Base-by-base conservation (phyloP, 64 coral and sea anemone species). In the Montipora capricornis region DNA sequence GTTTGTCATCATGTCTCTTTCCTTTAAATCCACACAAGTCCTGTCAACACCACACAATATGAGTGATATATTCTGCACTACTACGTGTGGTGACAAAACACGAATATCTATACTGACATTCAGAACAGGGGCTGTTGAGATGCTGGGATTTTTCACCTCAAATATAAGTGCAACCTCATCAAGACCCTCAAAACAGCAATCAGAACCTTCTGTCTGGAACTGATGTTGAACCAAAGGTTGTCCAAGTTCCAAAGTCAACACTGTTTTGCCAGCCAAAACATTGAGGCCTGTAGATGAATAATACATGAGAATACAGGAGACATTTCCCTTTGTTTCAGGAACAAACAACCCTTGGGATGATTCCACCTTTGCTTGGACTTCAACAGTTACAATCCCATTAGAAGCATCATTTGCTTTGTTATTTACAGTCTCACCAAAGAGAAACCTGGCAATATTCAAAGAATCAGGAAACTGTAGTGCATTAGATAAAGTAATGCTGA, bases 101-200 rank as follows among this genome's bases (percentile, higher is more conserved):
- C 7, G 8, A 22, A 88, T 67, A 44, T 74, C 20, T 3, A 89
- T 55, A 47, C 24, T 93, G 14, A 96, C 13, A 80, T 90, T 93
- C 1, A 49, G 52, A 74, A 82, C 95, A 73, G 81, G 15, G 69
- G 61, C 75, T 53, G 82, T 88, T 5, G 95, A 71, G 90, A 51
- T 68, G 15, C 80, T 20, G 74, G 95, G 95, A 87, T 96, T 96
- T 11, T 80, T 78, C 10, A 93, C 64, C 71, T 80, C 57, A 50
- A 90, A 96, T 12, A 45, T 68, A n/a, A 93, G 79, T 8, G 47
- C 50, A 7, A 82, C 76, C 8, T 75, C 66, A 49, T 74, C 89
- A 67, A 87, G 80, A 20, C 80, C 95, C 57, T 96, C 90, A 67
- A 87, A 94, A 64, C 68, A 49, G 49, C 78, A 67, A 26, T 44